Conservation (phyloP, 2,797 vertebrate species). For the Sylvia borin region DNA sequence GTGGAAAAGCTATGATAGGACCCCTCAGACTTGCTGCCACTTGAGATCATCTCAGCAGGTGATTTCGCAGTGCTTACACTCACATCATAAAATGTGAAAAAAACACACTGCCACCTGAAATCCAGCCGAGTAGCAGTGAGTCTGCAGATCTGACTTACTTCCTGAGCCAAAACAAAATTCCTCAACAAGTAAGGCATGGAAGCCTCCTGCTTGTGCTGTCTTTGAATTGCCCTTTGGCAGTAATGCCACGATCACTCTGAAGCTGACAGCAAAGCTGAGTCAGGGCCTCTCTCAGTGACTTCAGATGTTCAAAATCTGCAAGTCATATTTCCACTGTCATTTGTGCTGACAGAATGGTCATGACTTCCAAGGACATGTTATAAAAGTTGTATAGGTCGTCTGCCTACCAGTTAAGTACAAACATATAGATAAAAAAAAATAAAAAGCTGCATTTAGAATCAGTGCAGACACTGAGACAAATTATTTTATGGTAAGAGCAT, state of each 20-base stretch:
- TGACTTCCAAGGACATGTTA: background rate
- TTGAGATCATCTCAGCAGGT: accelerated
- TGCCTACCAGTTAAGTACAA: background rate
- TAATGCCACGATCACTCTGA: accelerated
- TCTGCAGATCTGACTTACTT: background rate
- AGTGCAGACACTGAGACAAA: background rate
- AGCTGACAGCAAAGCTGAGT: background rate
- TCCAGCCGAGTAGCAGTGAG: background rate
- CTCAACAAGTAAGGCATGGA: background rate
- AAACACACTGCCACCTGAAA: background rate
- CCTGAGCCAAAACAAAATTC: accelerated
- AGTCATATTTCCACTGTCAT: background rate
- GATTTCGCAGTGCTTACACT: background rate
- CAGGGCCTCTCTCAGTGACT: background rate
- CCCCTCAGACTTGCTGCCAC: accelerated
- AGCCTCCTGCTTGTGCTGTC: no score
- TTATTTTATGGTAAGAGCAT: background rate
- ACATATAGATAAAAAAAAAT: background rate
- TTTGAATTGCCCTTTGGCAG: background rate
- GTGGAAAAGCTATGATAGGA: background rate
- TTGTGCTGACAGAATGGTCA: background rate
- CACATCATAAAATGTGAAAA: background rate
- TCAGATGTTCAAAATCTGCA: background rate
- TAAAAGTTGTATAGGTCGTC: background rate
- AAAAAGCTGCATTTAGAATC: background rate